Conservation (phyloP, 1,140 invertebrate species). For the Heliothis subflexa region DNA sequence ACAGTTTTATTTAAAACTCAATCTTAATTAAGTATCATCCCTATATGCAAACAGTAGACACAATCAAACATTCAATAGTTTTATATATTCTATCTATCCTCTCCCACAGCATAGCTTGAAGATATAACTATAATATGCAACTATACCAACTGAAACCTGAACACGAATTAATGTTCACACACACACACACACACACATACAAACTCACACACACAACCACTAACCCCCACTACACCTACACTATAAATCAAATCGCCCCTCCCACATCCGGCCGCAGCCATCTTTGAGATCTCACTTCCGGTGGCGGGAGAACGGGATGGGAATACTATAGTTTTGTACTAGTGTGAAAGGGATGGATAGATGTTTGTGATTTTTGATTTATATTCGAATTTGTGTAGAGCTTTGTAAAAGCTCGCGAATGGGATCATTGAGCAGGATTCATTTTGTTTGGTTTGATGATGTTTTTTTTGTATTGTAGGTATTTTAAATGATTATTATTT, state of each 20-base stretch:
- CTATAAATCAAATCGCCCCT: constrained; percentile 81
- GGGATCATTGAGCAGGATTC: constrained; percentile 9
- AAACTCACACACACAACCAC: constrained; percentile 16
- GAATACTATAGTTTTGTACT: constrained; percentile 45
- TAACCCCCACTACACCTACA: constrained; percentile 47
- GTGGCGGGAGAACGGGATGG: constrained; percentile 57
- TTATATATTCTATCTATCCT: background rate
- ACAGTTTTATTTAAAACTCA: too few species aligned
- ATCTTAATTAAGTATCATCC: too few species aligned
- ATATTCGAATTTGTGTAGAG: constrained; percentile 32
- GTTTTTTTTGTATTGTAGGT: background rate
- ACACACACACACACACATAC: constrained; percentile 24
- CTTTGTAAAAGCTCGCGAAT: constrained; percentile 21
- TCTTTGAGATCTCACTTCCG: constrained; percentile 82
- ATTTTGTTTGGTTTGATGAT: background rate
- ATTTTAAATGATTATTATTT: background rate
- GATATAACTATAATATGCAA: constrained; percentile 3
- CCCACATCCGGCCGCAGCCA: constrained; percentile 81
- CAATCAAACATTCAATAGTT: too few species aligned
- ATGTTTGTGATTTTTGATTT: constrained; percentile 52
- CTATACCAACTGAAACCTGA: constrained; percentile 28
- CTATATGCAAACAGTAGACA: too few species aligned
- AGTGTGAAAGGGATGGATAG: constrained; percentile 46
- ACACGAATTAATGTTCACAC: constrained; percentile 41
- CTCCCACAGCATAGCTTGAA: background rate